Evolutionary conservation across 2,113 vertebrate species (phyloP).

Genomic region (Protobothrops mucrosquamatus): DNA sequence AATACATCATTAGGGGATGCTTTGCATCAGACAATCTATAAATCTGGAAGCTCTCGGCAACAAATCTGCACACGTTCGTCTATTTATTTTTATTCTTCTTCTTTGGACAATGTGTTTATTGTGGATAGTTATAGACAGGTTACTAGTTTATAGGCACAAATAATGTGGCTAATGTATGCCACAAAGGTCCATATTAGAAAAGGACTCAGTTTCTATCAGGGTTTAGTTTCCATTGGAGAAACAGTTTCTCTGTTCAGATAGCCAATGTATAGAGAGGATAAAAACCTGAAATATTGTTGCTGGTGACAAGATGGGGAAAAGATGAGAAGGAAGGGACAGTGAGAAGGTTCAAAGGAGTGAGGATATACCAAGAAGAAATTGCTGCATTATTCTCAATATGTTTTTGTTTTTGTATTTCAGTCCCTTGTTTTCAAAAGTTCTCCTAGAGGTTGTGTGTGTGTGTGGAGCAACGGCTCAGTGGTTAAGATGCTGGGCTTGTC

Average conservation of each 20-base stretch:
- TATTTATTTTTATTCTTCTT: neutral
- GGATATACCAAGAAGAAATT: neutral
- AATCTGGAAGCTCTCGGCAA: neutral
- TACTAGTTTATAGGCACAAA: neutral
- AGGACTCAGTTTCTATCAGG: neutral
- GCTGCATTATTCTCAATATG: neutral
- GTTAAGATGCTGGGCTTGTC: too few species aligned
- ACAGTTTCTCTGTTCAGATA: neutral
- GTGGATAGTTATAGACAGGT: neutral
- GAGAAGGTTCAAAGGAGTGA: neutral
- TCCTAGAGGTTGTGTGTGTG: neutral
- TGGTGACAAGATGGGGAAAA: neutral
- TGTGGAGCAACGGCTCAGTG: too few species aligned
- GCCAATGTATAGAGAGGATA: too few species aligned
- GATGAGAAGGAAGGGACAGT: too few species aligned
- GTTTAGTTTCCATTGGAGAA: neutral
- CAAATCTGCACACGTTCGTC: neutral
- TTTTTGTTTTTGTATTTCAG: neutral
- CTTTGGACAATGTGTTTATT: neutral
- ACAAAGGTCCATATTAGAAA: neutral
- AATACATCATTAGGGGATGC: neutral
- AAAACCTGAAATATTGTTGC: neutral
- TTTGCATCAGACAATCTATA: neutral
- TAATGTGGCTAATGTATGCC: neutral
- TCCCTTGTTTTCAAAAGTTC: neutral